A percentile compares a stretch with the other conserved stretches of the same genome.
phyloP scores from a whole-genome alignment of 1,140 invertebrate species.

The Asbolus verrucosus region DNA sequence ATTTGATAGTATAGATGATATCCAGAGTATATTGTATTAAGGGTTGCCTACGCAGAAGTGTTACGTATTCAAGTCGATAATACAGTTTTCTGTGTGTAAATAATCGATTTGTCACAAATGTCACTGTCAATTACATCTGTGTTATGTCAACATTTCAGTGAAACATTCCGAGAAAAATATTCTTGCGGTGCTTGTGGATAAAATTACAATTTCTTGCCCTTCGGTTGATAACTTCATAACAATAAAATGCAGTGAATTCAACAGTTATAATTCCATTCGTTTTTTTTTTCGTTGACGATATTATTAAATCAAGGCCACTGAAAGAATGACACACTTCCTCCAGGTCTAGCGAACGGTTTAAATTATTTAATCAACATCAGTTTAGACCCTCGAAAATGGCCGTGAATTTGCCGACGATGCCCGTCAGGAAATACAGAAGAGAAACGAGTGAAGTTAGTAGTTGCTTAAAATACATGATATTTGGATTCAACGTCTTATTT shows the following conservation, averaged over 20 bases:
- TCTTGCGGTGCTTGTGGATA: no score
- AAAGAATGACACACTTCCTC: conserved; percentile 14
- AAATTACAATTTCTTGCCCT: background rate
- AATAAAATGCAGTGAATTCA: no score
- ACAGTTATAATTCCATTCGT: background rate
- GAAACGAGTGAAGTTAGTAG: conserved; percentile 95
- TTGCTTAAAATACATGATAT: conserved; percentile 97
- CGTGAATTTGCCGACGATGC: conserved; percentile 68
- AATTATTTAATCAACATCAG: background rate
- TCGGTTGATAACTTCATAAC: no score
- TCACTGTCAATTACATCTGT: conserved; percentile 34
- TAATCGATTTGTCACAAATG: conserved; percentile 17
- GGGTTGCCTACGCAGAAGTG: no score
- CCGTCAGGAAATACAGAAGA: conserved; percentile 79
- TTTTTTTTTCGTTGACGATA: background rate
- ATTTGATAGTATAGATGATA: no score
- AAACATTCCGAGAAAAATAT: no score
- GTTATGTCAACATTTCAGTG: conserved; percentile 36
- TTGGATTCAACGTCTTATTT: conserved; percentile 97
- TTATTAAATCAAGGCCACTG: conserved; percentile 25
- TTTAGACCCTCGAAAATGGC: conserved; percentile 49
- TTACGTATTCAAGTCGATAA: no score
- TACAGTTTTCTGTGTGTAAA: conserved; percentile 1
- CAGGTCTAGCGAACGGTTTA: background rate
- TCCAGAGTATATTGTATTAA: no score